Evolutionary conservation across 2,797 vertebrate genomes (phyloP), one percentile per base, ranked within the genome.

Genomic region (Smutsia temminckii): DNA sequence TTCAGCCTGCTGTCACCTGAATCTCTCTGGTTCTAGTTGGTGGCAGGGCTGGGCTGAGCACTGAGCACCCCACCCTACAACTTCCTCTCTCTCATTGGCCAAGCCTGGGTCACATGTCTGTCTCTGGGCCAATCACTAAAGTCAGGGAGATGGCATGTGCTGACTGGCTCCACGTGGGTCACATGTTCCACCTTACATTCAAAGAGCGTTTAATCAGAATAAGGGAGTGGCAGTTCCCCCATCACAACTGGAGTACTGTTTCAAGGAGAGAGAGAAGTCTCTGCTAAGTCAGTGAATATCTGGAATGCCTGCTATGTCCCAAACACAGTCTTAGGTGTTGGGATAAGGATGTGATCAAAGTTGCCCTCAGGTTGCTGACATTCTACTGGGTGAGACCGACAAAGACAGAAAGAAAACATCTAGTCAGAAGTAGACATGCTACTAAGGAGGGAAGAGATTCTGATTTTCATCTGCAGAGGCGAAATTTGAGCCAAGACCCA

Each of bases 51-150:
- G 46, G 29, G 32, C 32, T 85, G 7, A 18, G 55, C 46, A n/a
- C 37, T 29, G 42, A 2, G 53, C 84, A 21, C 6, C 66, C 25
- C n/a, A 7, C 27, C 37, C 49, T 25, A 2, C 40, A 32, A 46
- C 57, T 42, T 40, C 32, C 57, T n/a, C n/a, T 27, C 13, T 42
- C 80, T 91, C 40, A 40, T 25, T 94, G 92, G 66, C 68, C 88
- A 78, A 16, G 2, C 63, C 53, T 27, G 8, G 23, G 25, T 79
- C 75, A 90, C 63, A 0, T 68, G 49, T 51, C 85, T 92, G 12
- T 59, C 49, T 89, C 59, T 80, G 89, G 29, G 25, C 78, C 86
- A 86, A 4, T 79, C 63, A 10, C 27, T 49, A 32, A 57, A 55
- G 51, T 46, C 59, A 11, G 34, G 55, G 27, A 61, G 64, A 29